These are phyloP conservation scores for Petrophora chlorosata DNA, from an alignment of 2,888 invertebrate species.

Conservation along the genomic window DNA sequence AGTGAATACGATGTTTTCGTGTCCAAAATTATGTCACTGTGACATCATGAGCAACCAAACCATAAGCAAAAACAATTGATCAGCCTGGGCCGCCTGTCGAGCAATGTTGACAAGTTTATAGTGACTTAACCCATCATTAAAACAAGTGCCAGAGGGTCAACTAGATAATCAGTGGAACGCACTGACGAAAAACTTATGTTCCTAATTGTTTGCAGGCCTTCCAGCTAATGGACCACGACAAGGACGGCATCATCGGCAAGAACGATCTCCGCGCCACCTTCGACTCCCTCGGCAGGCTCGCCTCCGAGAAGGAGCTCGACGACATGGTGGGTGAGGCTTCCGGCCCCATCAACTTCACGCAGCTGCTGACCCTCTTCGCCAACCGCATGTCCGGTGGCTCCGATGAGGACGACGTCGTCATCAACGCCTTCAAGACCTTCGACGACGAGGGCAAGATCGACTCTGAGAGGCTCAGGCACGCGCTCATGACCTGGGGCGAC, in stretches of 20 bases:
- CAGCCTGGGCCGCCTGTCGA: too few relatives aligned
- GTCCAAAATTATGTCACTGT: slow-evolving; percentile 44
- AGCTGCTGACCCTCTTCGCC: slow-evolving; percentile 95
- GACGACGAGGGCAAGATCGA: slow-evolving; percentile 95
- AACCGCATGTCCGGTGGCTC: slow-evolving; percentile 95
- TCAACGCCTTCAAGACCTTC: slow-evolving; percentile 96
- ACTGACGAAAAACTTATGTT: too few relatives aligned
- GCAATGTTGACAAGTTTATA: too few relatives aligned
- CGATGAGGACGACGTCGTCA: slow-evolving; percentile 96
- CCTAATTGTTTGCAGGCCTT: slow-evolving; percentile 86
- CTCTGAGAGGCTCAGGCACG: slow-evolving; percentile 94
- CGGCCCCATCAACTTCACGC: slow-evolving; percentile 97
- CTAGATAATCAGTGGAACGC: too few relatives aligned
- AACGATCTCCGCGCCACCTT: slow-evolving; percentile 95
- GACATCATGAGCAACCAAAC: slow-evolving; percentile 34
- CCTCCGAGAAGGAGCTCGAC: slow-evolving; percentile 95
- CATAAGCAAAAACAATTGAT: too few relatives aligned
- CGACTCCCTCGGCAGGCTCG: slow-evolving; percentile 95
- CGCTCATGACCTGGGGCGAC: slow-evolving; percentile 96
- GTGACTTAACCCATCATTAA: too few relatives aligned
- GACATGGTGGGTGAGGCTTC: slow-evolving; percentile 94
- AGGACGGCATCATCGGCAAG: slow-evolving; percentile 95
- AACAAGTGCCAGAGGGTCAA: too few relatives aligned
- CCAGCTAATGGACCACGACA: slow-evolving; percentile 98
- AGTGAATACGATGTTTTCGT: slow-evolving; percentile 37